Evolutionary conservation across 2,888 invertebrate species (phyloP).

Genomic region (Tyria jacobaeae): DNA sequence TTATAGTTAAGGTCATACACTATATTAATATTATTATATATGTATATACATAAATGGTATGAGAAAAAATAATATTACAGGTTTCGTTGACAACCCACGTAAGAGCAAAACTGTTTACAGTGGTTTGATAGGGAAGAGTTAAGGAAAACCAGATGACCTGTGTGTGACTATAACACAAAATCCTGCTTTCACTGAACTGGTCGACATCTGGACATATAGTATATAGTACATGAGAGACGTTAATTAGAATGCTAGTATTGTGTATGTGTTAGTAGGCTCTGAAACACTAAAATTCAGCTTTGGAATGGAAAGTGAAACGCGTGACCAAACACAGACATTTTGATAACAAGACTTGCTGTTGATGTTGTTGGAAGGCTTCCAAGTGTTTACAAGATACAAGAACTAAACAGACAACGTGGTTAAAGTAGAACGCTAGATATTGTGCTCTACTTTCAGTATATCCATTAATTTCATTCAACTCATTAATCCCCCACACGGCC

Average conservation of each 20-base stretch:
- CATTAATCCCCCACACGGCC: constrained; percentile 37
- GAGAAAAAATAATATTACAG: no score
- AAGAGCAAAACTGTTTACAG: no score
- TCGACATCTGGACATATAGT: not conserved
- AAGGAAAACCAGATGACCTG: no score
- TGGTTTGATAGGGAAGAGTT: no score
- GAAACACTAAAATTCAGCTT: not conserved
- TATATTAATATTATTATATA: no score
- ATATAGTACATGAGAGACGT: not conserved
- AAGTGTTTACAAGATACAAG: not conserved
- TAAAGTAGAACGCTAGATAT: constrained; percentile 1
- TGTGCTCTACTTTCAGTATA: constrained; percentile 20
- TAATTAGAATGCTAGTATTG: not conserved
- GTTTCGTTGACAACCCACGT: no score
- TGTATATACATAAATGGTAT: no score
- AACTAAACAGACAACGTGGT: not conserved
- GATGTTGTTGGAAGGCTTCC: not conserved
- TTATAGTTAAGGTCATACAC: constrained; percentile 2
- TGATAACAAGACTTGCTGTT: not conserved
- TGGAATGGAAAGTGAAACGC: not conserved
- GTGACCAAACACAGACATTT: not conserved
- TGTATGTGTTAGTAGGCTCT: no score
- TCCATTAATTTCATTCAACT: constrained; percentile 48
- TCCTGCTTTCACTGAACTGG: no score
- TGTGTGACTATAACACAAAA: no score